phyloP scores from a whole-genome alignment of 2,888 invertebrate genomes.

The Druceiella hillmani region DNA sequence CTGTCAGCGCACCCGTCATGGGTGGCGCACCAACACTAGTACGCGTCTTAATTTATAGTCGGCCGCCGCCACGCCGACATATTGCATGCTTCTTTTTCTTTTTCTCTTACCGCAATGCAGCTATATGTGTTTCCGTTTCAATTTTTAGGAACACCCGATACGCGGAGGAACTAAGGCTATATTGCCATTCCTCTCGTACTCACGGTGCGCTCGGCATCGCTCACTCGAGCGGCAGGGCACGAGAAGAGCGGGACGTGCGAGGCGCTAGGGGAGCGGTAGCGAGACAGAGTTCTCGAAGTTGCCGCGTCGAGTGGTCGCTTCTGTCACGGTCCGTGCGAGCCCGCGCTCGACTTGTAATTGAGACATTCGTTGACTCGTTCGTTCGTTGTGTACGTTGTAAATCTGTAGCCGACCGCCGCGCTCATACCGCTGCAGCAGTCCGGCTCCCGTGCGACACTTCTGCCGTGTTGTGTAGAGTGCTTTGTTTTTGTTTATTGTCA shows the following conservation, averaged over 20 bases:
- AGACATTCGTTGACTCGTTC: too few relatives aligned
- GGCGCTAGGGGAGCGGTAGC: conserved; percentile 42
- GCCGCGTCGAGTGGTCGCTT: conserved; percentile 36
- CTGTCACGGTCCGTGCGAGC: too few relatives aligned
- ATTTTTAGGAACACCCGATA: conserved; percentile 35
- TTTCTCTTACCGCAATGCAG: conserved; percentile 52
- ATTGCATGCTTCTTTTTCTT: conserved; percentile 42
- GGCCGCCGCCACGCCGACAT: conserved; percentile 35
- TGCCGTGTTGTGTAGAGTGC: conserved; percentile 38
- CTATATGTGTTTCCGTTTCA: conserved; percentile 53
- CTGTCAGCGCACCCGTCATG: conserved; percentile 38
- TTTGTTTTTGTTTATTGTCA: conserved; percentile 21
- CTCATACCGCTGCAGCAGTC: conserved; percentile 38
- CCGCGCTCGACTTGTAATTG: too few relatives aligned
- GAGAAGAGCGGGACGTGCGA: conserved; percentile 31
- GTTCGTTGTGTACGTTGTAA: too few relatives aligned
- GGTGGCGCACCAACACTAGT: conserved; percentile 52
- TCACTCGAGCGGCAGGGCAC: conserved; percentile 34
- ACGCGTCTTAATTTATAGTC: conserved; percentile 54
- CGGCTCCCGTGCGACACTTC: conserved; percentile 38
- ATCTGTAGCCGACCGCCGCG: conserved; percentile 33
- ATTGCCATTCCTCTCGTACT: conserved; percentile 39
- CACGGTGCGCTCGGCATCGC: conserved; percentile 34
- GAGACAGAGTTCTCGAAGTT: conserved; percentile 41
- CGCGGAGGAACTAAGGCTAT: conserved; percentile 34